Evolutionary conservation across 2,888 invertebrate genomes (phyloP).

Genomic region (Nasonia oneida): DNA sequence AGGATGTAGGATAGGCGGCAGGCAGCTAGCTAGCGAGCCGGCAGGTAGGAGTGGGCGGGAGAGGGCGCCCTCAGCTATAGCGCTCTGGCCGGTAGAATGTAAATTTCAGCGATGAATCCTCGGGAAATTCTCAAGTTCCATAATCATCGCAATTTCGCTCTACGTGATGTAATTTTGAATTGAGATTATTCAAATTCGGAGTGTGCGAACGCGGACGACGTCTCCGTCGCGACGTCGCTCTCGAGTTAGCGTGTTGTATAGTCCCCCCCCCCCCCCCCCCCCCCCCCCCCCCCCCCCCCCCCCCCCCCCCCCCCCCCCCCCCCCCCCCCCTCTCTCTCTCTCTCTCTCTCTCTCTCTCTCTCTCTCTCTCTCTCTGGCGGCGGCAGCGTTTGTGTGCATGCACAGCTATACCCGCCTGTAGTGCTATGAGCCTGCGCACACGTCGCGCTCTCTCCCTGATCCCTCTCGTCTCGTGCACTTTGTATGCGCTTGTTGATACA

Average conservation of each 20-base stretch:
- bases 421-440: not conserved
- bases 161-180: conserved; percentile 75
- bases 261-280: not conserved
- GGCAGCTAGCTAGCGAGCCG: not conserved
- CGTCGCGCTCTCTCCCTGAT: conserved; percentile 27
- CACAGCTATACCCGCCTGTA: not conserved
- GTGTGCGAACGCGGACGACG: conserved; percentile 53
- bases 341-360: not conserved
- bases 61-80: not conserved
- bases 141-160: conserved; percentile 74
- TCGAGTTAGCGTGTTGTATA: conserved; percentile 59
- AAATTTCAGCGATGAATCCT: conserved; percentile 69
- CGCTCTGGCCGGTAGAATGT: conserved; percentile 64
- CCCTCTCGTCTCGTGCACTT: conserved; percentile 27
- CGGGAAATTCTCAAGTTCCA: conserved; percentile 72
- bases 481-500: conserved; percentile 40
- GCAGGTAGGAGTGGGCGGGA: not conserved
- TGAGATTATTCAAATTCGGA: conserved; percentile 73
- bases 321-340: not conserved
- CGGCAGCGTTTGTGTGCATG: conserved; percentile 58
- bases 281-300: too few relatives aligned
- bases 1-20: not conserved
- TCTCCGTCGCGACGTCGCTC: conserved; percentile 17
- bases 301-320: too few relatives aligned
- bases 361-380: not conserved